Evolutionary conservation across 2,888 invertebrate species (phyloP).

Genomic region (Branchipolynoe longqiensis): DNA sequence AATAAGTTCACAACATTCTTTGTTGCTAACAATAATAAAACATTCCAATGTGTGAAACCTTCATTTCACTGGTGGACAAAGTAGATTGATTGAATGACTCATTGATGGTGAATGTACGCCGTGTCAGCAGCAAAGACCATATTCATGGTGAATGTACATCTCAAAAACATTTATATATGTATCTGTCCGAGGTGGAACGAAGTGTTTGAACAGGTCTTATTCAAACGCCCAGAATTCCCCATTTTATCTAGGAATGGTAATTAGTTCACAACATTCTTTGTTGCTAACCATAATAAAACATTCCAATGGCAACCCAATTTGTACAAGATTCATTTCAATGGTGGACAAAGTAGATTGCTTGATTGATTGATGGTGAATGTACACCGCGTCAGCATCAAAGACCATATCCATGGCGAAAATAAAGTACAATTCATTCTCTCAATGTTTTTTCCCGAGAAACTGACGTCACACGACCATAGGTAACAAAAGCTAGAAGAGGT

Average conservation of each 20-base stretch:
- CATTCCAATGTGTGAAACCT: not conserved
- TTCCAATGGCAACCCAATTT: too few relatives aligned
- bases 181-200: conserved; percentile 2
- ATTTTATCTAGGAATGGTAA: conserved; percentile 15
- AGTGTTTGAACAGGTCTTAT: not conserved
- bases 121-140: too few relatives aligned
- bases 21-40: not conserved
- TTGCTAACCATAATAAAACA: not conserved
- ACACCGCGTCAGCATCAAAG: too few relatives aligned
- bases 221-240: conserved; percentile 23
- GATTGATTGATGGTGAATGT: too few relatives aligned
- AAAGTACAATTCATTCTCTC: too few relatives aligned
- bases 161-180: not conserved
- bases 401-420: too few relatives aligned
- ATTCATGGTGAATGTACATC: not conserved
- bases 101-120: too few relatives aligned
- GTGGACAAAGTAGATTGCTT: too few relatives aligned
- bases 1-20: not conserved
- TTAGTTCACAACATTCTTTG: not conserved
- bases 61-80: not conserved
- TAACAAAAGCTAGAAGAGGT: too few relatives aligned
- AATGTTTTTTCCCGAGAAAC: too few relatives aligned
- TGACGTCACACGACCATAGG: too few relatives aligned
- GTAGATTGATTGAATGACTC: not conserved
- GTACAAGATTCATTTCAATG: too few relatives aligned